Percentiles rank a stretch among this genome's conserved stretches.
Conservation (phyloP, 2,797 vertebrate genomes). For the Pseudomugil tenellus region DNA sequence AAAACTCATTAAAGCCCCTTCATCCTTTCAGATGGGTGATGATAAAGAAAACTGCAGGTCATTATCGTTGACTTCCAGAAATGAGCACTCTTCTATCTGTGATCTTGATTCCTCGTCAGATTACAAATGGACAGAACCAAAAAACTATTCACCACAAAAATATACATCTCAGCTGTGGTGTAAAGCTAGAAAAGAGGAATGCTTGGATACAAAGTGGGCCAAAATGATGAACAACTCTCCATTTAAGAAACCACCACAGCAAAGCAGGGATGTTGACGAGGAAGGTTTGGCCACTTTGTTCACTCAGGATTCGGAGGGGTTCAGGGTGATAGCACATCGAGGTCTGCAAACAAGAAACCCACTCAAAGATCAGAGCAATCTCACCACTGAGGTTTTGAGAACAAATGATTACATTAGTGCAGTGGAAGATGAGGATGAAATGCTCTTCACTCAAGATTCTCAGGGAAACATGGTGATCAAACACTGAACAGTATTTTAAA, state of each 20-base stretch:
- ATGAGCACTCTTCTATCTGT: slow-evolving; percentile 5
- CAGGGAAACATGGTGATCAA: slow-evolving; percentile 92
- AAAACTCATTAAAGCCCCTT: slow-evolving; percentile 23
- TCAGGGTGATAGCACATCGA: slow-evolving; percentile 85
- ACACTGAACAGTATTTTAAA: slow-evolving; percentile 71
- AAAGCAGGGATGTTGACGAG: slow-evolving; percentile 33
- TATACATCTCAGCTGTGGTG: slow-evolving; percentile 11
- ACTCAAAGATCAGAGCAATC: slow-evolving; percentile 68
- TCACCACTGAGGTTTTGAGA: background rate
- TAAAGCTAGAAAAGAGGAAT: slow-evolving; percentile 45
- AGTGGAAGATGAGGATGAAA: slow-evolving; percentile 66
- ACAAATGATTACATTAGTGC: slow-evolving; percentile 8
- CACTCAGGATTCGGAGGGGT: slow-evolving; percentile 91
- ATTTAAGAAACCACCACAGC: slow-evolving; percentile 36
- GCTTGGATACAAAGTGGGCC: slow-evolving; percentile 26
- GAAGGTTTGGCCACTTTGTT: slow-evolving; percentile 80
- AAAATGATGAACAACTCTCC: slow-evolving; percentile 41
- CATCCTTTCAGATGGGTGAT: slow-evolving; percentile 34
- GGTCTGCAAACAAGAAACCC: slow-evolving; percentile 47
- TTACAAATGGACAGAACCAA: slow-evolving; percentile 25
- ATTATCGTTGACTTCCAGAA: slow-evolving; percentile 25
- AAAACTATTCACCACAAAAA: slow-evolving; percentile 39
- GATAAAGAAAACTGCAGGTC: slow-evolving; percentile 54
- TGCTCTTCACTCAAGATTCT: slow-evolving; percentile 93
- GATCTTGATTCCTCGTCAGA: slow-evolving; percentile 21